Base-by-base conservation (phyloP, 2,113 vertebrate species). In the Sylvia atricapilla region DNA sequence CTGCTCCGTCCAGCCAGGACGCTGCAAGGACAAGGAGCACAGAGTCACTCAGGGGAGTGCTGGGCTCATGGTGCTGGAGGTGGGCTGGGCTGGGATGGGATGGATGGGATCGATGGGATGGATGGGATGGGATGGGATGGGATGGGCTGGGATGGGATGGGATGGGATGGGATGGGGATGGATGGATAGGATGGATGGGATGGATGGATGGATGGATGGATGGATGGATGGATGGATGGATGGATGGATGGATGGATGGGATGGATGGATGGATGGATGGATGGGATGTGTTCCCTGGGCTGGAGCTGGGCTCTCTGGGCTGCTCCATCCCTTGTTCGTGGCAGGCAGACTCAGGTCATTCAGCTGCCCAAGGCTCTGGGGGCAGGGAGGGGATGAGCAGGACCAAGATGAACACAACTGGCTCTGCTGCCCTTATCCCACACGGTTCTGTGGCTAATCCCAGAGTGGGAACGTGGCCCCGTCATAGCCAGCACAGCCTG, bases 371-470 rank as follows among this genome's bases (percentile, higher is more conserved):
- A 55, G 44, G 53, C 70, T 37, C 52, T 15, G 63, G 1, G 7
- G 41, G 79, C 89, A 50, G 9, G 44, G 13, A 49, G 39, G 49
- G 4, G 75, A 39, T 41, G 43, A 50, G 52, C 25, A 63, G 59
- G 56, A 22, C 5, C 1, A 24, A 6, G 33, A 10, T 0, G 3
- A 66, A 27, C 33, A 78, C 39, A 47, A 19, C 2, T 8, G 33
- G 17, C 56, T 67, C 74, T 58, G 83, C 53, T 44, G 43, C 33
- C 35, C 5, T 60, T 22, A 28, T 6, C 30, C 47, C 63, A 16
- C 49, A 5, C 1, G 1, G 39, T 1, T 56, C n/a, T 2, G 0
- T 11, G 52, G 1, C 0, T 12, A 41, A 30, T 43, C 66, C 50
- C 15, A 0, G 23, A 50, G 52, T 21, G 2, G 5, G 60, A 55